A percentile compares a stretch with the other conserved stretches of the same genome.
phyloP scores from a whole-genome alignment of 2,888 invertebrate species.

The Oscheius myriophilus region DNA sequence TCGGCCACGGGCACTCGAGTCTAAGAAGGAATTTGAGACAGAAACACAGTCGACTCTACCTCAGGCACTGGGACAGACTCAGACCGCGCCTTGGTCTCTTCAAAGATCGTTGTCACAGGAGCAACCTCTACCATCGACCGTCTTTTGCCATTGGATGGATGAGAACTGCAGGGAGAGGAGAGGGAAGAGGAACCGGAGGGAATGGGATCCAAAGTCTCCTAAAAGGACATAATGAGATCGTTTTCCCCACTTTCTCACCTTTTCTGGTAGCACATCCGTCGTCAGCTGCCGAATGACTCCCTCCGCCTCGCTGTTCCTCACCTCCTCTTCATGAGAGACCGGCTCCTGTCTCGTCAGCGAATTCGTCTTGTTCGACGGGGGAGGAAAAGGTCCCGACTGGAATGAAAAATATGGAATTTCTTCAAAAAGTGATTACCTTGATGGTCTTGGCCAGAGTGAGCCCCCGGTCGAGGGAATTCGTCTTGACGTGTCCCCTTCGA shows the following conservation, averaged over 20 bases:
- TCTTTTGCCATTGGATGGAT: not conserved
- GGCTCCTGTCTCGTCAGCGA: constrained; percentile 57
- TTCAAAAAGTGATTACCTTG: no score
- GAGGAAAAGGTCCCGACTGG: constrained; percentile 63
- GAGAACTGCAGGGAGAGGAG: constrained; percentile 7
- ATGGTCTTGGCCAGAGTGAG: constrained; percentile 62
- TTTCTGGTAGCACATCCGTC: constrained; percentile 26
- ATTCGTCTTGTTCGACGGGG: constrained; percentile 57
- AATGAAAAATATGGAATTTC: no score
- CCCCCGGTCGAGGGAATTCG: constrained; percentile 66
- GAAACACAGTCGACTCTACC: not conserved
- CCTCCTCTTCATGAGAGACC: constrained; percentile 51
- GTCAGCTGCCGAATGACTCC: constrained; percentile 46
- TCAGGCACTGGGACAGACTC: constrained; percentile 4
- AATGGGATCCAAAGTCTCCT: constrained; percentile 20
- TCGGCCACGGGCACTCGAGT: not conserved
- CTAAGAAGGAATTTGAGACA: not conserved
- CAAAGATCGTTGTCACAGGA: constrained; percentile 8
- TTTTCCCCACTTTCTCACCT: not conserved
- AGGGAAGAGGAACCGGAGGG: constrained; percentile 22
- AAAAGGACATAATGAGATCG: not conserved
- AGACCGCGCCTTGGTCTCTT: not conserved
- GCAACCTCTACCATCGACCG: not conserved
- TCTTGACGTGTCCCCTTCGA: constrained; percentile 62
- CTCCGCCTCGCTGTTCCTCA: constrained; percentile 53